phyloP scores from a whole-genome alignment of 2,888 invertebrate species.

The Parascotia fuliginaria region DNA sequence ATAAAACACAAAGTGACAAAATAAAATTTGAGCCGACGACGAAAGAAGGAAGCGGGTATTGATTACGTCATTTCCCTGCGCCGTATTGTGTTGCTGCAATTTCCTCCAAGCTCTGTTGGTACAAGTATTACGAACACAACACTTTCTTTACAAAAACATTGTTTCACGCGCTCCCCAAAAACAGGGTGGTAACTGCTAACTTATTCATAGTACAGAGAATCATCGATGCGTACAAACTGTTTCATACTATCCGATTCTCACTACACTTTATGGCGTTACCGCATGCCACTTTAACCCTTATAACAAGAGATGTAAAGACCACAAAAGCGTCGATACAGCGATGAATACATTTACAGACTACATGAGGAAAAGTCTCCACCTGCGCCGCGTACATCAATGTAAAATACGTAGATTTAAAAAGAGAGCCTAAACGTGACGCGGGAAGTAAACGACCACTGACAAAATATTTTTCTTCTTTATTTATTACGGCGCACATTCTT shows the following conservation, averaged over 20 bases:
- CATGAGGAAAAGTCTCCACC: slow-evolving; percentile 51
- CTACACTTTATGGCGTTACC: slow-evolving; percentile 12
- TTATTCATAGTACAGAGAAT: slow-evolving; percentile 59
- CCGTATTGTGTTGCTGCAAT: slow-evolving; percentile 40
- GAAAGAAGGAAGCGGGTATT: slow-evolving; percentile 31
- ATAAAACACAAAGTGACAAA: slow-evolving; percentile 24
- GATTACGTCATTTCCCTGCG: slow-evolving; percentile 40
- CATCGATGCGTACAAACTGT: slow-evolving; percentile 58
- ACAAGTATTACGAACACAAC: slow-evolving; percentile 39
- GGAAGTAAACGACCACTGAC: slow-evolving; percentile 29
- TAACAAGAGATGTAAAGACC: slow-evolving; percentile 18
- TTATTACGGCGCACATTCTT: no score
- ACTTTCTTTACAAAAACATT: slow-evolving; percentile 48
- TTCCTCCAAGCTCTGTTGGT: slow-evolving; percentile 32
- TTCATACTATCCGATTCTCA: slow-evolving; percentile 51
- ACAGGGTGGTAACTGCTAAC: slow-evolving; percentile 52
- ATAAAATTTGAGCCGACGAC: slow-evolving; percentile 15
- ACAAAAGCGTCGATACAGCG: slow-evolving; percentile 19
- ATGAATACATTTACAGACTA: slow-evolving; percentile 41
- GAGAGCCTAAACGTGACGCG: slow-evolving; percentile 49
- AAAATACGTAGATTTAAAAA: slow-evolving; percentile 55
- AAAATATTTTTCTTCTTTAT: no score
- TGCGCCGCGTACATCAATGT: slow-evolving; percentile 54
- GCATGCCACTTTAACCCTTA: slow-evolving; percentile 36
- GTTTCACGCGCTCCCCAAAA: slow-evolving; percentile 38